Evolutionary conservation across 2,797 vertebrate genomes (phyloP).

Genomic region (Lagorchestes hirsutus): DNA sequence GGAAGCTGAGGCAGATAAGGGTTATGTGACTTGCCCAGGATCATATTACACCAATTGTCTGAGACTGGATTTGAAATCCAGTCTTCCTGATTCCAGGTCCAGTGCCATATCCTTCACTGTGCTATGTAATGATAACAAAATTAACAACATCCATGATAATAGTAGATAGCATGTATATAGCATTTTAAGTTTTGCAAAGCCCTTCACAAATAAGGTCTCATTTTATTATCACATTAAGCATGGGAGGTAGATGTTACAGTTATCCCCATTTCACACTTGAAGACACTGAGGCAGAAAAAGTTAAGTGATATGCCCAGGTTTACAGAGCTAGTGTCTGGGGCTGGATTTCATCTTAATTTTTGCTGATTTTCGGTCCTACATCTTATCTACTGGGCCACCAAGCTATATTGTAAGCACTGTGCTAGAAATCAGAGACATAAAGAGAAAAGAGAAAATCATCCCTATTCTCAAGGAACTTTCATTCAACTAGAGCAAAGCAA

Average conservation of each 20-base stretch:
- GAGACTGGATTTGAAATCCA: neutral
- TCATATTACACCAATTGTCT: neutral
- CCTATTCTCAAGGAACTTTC: neutral
- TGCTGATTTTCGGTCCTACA: neutral
- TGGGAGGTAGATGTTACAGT: neutral
- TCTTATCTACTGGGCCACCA: neutral
- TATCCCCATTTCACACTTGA: neutral
- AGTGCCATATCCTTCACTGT: neutral
- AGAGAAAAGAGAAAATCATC: neutral
- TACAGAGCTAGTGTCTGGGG: neutral
- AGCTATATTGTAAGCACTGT: neutral
- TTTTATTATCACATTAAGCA: neutral
- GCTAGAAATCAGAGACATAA: neutral
- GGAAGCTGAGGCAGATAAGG: neutral
- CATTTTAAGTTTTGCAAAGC: neutral
- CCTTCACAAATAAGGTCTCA: neutral
- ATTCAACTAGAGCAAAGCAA: neutral
- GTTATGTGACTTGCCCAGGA: neutral
- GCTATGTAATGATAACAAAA: neutral
- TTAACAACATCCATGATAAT: neutral
- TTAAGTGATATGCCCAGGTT: neutral
- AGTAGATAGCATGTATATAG: neutral
- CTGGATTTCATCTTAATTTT: neutral
- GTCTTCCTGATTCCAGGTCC: neutral
- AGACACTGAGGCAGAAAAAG: neutral